Base-by-base conservation (phyloP, 2,888 invertebrate genomes). In the Sinelater perroti region DNA sequence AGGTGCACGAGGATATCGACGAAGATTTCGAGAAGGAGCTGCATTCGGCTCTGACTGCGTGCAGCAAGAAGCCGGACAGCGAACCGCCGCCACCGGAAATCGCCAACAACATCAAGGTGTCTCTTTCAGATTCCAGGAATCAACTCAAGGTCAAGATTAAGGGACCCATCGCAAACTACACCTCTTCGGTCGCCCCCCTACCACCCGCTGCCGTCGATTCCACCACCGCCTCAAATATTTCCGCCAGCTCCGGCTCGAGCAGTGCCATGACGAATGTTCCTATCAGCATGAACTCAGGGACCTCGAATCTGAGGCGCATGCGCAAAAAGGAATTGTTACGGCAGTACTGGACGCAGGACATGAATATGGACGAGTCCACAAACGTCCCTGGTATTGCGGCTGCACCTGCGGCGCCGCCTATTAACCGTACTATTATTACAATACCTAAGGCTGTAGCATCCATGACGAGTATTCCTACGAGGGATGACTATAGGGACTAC, bases 71-170 rank as follows among this genome's bases (percentile, higher is more conserved):
- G 55, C 76, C 76, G 16, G 74, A 79, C 72, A 31, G 30, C 78
- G 79, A 0, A 33, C 77, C 77, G 3, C 78, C 80, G 10, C 77
- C 80, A 14, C 80, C 80, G 28, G 79, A 79, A 57, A 77, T 79
- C 1, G 72, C 77, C 1, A 82, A 81, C 54, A 87, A 81, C 55
- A 87, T 87, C 2, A 91, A 91, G 72, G 89, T 89, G 0, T 88
- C 90, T 1, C 78, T 91, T 1, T 87, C 87, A 0, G 92, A 93
- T 76, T 89, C 92, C 0, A 82, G 93, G 20, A 93, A 93, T 77
- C 93, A 93, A 72, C 79, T 95, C 2, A 94, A 94, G 75, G 88
- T 95, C 0, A 95, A 95, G 78, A 94, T 94, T 61, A 94, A 95
- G 75, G 94, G 93, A 2, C 94, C 94, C 0, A 83, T 91, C 59